Base-by-base conservation (phyloP, 2,113 vertebrate species). In the Gallinago undulata region DNA sequence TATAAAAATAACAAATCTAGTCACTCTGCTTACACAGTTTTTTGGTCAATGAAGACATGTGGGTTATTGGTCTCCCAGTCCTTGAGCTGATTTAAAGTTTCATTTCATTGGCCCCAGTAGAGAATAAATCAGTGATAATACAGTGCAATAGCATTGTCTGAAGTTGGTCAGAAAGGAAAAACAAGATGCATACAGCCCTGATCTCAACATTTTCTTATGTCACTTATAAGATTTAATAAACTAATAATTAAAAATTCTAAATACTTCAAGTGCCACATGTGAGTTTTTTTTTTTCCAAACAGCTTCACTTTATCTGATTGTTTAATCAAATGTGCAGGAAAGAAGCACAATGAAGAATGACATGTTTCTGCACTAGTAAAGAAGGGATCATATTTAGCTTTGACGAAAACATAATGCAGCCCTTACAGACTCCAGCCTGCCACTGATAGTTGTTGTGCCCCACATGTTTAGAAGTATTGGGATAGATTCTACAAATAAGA, bases 241-340 rank as follows among this genome's bases (percentile, higher is more conserved):
- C 13, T 67, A 80, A 48, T 73, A 79, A 77, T 24, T 45, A 67
- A 77, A 94, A 89, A 70, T 35, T 24, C 35, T 30, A 74, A 78
- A 35, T 45, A 23, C 7, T 64, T 72, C 39, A n/a, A 82, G 37
- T 7, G 24, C 28, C 53, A 13, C 37, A 33, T 51, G 28, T 9
- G 10, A 10, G 22, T 7, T 27, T 47, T 47, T 64, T 47, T 64
- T 24, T 83, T 43, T 48, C 47, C 59, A 84, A 68, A 50, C 18
- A 74, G 35, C 17, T 59, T 63, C 25, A 21, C 31, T 86, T 81
- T 2, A 23, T 19, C 6, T 5, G 48, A 66, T 80, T 86, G 35
- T 79, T 60, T 41, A 84, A 95, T 89, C 92, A 89, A 92, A 90
- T 45, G 23, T 80, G 67, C 74, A 94, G 86, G 53, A 93, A 73